phyloP scores from a whole-genome alignment of 2,113 vertebrate species.

The Elephas maximus region DNA sequence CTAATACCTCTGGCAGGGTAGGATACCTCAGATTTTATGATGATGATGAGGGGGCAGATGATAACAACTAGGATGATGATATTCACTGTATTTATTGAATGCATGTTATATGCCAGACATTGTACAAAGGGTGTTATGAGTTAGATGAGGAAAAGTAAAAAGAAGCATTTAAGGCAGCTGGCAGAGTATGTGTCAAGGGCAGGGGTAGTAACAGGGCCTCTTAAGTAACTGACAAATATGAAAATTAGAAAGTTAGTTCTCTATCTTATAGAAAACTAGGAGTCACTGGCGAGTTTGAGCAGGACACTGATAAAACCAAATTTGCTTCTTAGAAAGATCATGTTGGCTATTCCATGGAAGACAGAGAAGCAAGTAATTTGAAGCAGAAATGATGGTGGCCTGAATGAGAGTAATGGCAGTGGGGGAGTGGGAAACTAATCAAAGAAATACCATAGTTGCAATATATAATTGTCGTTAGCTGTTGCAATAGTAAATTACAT shows the following conservation, averaged over 20 bases:
- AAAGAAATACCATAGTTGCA: neutral
- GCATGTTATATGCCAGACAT: neutral
- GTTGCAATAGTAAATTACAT: constrained; percentile 5
- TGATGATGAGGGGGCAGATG: neutral
- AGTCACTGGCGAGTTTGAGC: neutral
- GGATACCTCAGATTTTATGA: neutral
- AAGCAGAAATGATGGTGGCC: neutral
- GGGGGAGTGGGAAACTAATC: neutral
- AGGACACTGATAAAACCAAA: neutral
- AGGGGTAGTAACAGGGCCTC: neutral
- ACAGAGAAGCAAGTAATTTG: neutral
- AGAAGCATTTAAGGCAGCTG: neutral
- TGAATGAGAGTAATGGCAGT: neutral
- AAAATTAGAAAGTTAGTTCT: neutral
- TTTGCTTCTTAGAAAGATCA: constrained; percentile 13
- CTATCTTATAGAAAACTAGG: neutral
- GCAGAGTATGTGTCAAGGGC: neutral
- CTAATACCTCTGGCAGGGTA: neutral
- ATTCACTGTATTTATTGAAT: constrained; percentile 19
- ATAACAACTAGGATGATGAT: neutral
- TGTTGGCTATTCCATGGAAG: constrained; percentile 2
- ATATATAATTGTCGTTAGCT: neutral
- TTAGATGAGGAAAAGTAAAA: neutral
- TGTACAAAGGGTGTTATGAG: neutral
- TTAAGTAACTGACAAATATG: neutral